These are phyloP conservation scores for Amphiprion ocellaris DNA, from an alignment of 2,113 vertebrate genomes.

Conservation along the genomic window DNA sequence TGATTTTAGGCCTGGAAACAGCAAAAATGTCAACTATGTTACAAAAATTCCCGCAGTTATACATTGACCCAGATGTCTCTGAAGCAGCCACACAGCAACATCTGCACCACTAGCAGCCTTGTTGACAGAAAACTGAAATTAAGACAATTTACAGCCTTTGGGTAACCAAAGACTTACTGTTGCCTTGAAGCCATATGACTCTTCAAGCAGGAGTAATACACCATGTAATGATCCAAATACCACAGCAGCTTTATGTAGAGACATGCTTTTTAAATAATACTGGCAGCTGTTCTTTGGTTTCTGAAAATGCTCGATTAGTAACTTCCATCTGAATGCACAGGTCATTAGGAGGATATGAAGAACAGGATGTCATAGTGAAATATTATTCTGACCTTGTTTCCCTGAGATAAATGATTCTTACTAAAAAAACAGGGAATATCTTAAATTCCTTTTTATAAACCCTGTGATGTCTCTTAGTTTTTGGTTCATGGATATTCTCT, in stretches of 20 bases:
- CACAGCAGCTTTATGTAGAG: background rate
- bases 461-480: too few species aligned
- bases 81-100: constrained; percentile 21
- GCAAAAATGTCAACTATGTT: too few species aligned
- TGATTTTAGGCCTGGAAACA: too few species aligned
- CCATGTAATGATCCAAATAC: constrained; percentile 49
- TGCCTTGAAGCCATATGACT: background rate
- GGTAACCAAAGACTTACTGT: background rate
- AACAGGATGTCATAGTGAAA: background rate
- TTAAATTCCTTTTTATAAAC: too few species aligned
- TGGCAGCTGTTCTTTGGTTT: background rate
- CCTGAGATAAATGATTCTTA: background rate
- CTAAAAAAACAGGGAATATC: background rate
- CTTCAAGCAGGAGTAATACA: constrained; percentile 12
- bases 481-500: too few species aligned
- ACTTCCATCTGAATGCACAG: background rate
- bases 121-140: constrained; percentile 24
- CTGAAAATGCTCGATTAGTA: constrained; percentile 14
- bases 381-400: background rate
- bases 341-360: background rate
- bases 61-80: background rate
- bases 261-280: background rate
- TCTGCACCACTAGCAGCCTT: constrained; percentile 5
- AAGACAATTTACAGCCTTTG: constrained; percentile 34
- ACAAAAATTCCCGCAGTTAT: too few species aligned